phyloP scores from a whole-genome alignment of 1,140 invertebrate species.

The Vanessa tameamea region DNA sequence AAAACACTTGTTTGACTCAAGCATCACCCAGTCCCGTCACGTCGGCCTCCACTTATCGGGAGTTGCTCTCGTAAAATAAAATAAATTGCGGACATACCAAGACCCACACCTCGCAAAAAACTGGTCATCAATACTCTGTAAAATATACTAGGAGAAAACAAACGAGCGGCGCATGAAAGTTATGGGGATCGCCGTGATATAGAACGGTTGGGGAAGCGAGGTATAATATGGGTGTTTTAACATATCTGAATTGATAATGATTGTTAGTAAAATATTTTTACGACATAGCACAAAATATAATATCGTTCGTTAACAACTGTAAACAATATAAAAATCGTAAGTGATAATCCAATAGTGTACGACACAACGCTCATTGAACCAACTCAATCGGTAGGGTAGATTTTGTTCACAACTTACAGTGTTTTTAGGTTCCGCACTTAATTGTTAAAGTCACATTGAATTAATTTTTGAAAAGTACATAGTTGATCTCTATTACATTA shows the following conservation, averaged over 20 bases:
- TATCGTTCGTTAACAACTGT: no score
- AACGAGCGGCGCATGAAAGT: conserved; percentile 26
- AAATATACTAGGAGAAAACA: conserved; percentile 31
- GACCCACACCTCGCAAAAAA: conserved; percentile 40
- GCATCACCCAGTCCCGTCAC: conserved; percentile 45
- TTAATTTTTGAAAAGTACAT: no score
- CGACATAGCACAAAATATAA: no score
- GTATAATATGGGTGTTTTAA: conserved; percentile 14
- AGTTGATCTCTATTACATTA: no score
- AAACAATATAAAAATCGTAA: no score
- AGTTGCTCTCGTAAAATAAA: conserved; percentile 57
- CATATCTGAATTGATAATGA: conserved; percentile 7
- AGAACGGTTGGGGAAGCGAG: conserved; percentile 16
- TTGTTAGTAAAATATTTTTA: background rate
- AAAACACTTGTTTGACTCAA: background rate
- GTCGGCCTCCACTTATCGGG: conserved; percentile 52
- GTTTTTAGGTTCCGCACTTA: no score
- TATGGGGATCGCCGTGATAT: conserved; percentile 38
- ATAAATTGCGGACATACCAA: conserved; percentile 56
- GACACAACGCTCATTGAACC: no score
- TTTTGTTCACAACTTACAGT: no score
- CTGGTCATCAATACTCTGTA: conserved; percentile 32
- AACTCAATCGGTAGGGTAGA: no score
- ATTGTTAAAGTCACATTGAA: no score
- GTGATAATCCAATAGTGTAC: no score